Evolutionary conservation across 2,113 vertebrate genomes (phyloP), one percentile per base, ranked within the genome.

Genomic region (Butorides virescens): DNA sequence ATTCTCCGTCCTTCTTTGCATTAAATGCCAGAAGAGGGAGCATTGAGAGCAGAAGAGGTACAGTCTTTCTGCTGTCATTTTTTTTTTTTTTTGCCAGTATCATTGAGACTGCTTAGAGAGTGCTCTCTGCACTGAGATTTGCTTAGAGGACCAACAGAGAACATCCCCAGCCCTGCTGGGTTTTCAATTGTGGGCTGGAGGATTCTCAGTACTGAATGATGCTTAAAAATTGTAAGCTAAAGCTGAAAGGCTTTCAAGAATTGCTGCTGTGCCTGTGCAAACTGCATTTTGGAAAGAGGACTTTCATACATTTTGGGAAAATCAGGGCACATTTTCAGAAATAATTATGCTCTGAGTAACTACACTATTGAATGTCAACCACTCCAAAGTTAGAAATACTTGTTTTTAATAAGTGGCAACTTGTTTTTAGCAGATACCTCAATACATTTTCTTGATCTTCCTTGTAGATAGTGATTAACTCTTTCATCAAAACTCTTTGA

Each of bases 11-110:
- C n/a, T 66, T 66, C 73, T 94, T 87, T 56, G 25, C 27, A 30
- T 89, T 87, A 85, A 91, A 77, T 95, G 10, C 46, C 65, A 59
- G 84, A 89, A 96, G 86, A 92, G 73, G 86, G 83, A 95, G 66
- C 62, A 61, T 78, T 95, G 56, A 68, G 63, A 84, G 73, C 61
- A 67, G 42, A 88, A 63, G 86, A 92, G 76, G 20, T 66, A 70
- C 0, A 2, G 17, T 73, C 37, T 65, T 72, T 52, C 71, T 49
- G 15, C 61, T 93, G 5, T 67, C 25, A 20, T 49, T 23, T 20
- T 47, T 19, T 19, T 19, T 20, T 19, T 65, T 59, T 58, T 83
- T 59, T 67, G 11, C 36, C 25, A 16, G 1, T 55, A 20, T 66
- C 44, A 21, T 27, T 5, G 9, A 68, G 12, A 27, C 50, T 71